Evolutionary conservation across 2,888 invertebrate species (phyloP).

Genomic region (Spatulosminthurus flaviceps): DNA sequence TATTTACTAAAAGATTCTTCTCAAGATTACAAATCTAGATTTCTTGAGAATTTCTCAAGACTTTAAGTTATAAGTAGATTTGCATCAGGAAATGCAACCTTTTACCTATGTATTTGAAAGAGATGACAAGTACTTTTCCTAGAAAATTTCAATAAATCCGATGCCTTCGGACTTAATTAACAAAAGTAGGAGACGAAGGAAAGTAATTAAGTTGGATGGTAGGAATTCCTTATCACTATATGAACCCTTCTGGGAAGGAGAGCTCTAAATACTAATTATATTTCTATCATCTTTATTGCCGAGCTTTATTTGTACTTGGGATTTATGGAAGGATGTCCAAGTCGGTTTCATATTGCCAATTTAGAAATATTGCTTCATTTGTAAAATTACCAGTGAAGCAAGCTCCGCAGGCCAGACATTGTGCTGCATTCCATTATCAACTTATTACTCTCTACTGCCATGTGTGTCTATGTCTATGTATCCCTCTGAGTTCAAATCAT

Average conservation of each 20-base stretch:
- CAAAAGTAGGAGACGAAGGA: constrained; percentile 30
- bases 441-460: no score
- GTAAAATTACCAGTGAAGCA: constrained; percentile 24
- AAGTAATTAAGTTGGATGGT: constrained; percentile 33
- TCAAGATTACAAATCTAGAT: no score
- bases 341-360: constrained; percentile 33
- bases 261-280: constrained; percentile 26
- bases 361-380: constrained; percentile 32
- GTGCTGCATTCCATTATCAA: not conserved
- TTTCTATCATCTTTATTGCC: constrained; percentile 38
- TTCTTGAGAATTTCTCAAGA: no score
- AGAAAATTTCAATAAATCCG: not conserved
- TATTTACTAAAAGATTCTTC: no score
- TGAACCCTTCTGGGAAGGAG: not conserved
- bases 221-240: constrained; percentile 27
- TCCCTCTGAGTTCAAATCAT: no score
- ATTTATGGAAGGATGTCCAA: constrained; percentile 13
- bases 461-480: no score
- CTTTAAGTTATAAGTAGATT: no score
- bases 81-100: no score
- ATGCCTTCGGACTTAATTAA: constrained; percentile 28
- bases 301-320: constrained; percentile 24
- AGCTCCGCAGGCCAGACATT: no score
- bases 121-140: not conserved
- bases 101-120: not conserved